Evolutionary conservation across 2,797 vertebrate species (phyloP), one percentile per base, ranked within the genome.

Genomic region (Chlorospingus flavigularis): DNA sequence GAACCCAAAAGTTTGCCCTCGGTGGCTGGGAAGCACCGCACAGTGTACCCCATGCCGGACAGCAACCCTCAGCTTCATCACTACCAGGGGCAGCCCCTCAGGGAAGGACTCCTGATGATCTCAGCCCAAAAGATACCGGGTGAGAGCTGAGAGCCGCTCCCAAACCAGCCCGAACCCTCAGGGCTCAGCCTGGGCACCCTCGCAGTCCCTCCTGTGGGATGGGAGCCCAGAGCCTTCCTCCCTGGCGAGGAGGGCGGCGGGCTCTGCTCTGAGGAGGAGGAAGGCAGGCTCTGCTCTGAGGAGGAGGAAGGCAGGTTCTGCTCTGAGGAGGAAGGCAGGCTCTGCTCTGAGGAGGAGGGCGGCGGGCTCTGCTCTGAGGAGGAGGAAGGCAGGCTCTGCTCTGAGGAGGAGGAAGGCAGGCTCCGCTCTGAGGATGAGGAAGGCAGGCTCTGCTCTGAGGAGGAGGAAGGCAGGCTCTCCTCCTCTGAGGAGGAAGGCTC

Each of bases 131-230:
- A 9, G n/a, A 30, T 2, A 10, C 28, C 2, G 39, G 23, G 9
- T 0, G 42, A 33, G 70, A n/a, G n/a, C 57, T 21, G 9, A 0
- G 3, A 60, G 28, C 28, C 55, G 1, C 6, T 11, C 35, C 24
- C n/a, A 2, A 28, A 28, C 6, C 18, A 28, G 6, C 39, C 9
- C 26, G 10, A 35, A 13, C 21, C 17, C n/a, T 11, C 9, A 5
- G 33, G 54, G 33, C 33, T 57, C 33, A 8, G 55, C 55, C 1
- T 35, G 33, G 55, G 55, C 10, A 57, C 55, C 15, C n/a, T 24
- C 7, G 16, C 61, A 19, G 65, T 5, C 16, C 43, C 17, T n/a
- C 31, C 10, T 11, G 42, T 2, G 47, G 17, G 51, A 20, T 8
- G 17, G 25, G 9, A 9, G 8, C 33, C 16, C 47, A 1, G n/a